These are phyloP conservation scores for Reticulitermes lucifugus DNA, from an alignment of 2,888 invertebrate species.

Conservation along the genomic window DNA sequence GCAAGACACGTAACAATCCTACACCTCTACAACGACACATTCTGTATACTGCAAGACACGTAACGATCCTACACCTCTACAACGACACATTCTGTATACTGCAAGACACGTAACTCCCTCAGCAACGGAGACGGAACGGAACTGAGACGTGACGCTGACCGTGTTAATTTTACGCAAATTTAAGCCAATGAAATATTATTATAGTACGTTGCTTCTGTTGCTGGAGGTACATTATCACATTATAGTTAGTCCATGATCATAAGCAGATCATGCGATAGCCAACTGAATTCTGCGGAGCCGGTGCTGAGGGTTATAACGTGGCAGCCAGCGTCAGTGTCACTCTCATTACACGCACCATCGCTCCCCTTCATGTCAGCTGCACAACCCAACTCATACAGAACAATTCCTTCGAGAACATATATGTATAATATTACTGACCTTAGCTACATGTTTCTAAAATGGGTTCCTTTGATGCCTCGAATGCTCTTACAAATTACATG, in stretches of 20 bases:
- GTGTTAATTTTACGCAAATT: background rate
- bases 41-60: too few species aligned
- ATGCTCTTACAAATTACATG: too few species aligned
- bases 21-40: too few species aligned
- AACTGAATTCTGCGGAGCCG: background rate
- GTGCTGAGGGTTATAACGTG: background rate
- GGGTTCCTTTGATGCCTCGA: too few species aligned
- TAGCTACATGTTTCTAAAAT: too few species aligned
- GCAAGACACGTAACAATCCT: too few species aligned
- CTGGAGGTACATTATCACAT: slow-evolving; percentile 3
- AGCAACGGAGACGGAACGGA: too few species aligned
- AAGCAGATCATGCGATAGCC: background rate
- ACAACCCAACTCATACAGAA: background rate
- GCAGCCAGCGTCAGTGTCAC: background rate
- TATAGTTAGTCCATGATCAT: background rate
- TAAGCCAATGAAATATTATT: slow-evolving; percentile 16
- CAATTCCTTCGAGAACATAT: background rate
- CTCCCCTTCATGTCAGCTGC: background rate
- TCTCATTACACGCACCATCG: slow-evolving; percentile 29
- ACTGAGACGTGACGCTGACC: too few species aligned
- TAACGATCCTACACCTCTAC: too few species aligned
- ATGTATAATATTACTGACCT: background rate
- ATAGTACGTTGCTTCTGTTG: background rate
- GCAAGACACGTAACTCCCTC: too few species aligned
- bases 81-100: too few species aligned